Conservation (phyloP, 2,797 vertebrate species). For the Austrolebias charrua region DNA sequence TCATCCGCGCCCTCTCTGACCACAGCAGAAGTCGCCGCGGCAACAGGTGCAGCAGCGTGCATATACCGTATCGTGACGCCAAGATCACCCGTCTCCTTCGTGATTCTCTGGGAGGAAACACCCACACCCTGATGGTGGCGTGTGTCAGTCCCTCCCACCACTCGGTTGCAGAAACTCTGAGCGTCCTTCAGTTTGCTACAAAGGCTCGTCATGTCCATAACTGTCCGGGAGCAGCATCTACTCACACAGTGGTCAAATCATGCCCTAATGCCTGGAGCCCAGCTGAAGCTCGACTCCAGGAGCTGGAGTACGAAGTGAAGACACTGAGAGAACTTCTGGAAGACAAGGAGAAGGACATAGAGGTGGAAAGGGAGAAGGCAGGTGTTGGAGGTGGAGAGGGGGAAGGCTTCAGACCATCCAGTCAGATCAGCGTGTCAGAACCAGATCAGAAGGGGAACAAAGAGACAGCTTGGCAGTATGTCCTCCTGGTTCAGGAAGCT, state of each 20-base stretch:
- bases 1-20: constrained; percentile 88
- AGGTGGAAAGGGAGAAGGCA: constrained; percentile 67
- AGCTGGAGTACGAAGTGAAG: constrained; percentile 86
- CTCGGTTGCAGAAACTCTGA: constrained; percentile 86
- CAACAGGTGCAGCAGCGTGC: constrained; percentile 35
- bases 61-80: constrained; percentile 88
- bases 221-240: constrained; percentile 69
- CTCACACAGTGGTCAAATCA: constrained; percentile 28
- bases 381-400: constrained; percentile 32
- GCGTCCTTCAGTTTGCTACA: constrained; percentile 88
- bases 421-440: constrained; percentile 39
- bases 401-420: constrained; percentile 57
- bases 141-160: constrained; percentile 89
- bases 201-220: constrained; percentile 87
- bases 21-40: constrained; percentile 72
- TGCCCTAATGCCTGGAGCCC: constrained; percentile 76
- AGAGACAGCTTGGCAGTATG: too few species aligned
- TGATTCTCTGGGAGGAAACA: constrained; percentile 89
- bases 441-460: constrained; percentile 65
- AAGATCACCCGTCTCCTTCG: constrained; percentile 92
- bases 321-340: constrained; percentile 84
- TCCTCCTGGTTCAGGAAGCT: constrained; percentile 81
- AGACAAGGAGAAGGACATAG: constrained; percentile 75
- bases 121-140: constrained; percentile 89
- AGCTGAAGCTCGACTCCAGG: constrained; percentile 75